phyloP scores from a whole-genome alignment of 2,113 vertebrate genomes.

The Malurus cyaneus region DNA sequence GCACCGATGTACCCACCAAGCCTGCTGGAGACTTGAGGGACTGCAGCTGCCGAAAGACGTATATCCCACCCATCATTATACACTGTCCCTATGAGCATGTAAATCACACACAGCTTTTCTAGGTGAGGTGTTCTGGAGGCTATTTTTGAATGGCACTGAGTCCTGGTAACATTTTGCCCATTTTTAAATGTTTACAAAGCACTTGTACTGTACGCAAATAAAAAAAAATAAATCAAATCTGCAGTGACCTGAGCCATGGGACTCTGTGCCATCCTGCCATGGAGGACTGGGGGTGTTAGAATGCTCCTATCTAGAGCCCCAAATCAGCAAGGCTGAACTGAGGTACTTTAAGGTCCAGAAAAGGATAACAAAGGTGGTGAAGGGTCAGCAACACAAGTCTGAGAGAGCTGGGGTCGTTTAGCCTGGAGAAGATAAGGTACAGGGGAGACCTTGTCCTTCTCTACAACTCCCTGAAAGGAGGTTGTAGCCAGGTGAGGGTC shows the following conservation, averaged over 20 bases:
- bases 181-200: background rate
- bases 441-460: fast-evolving
- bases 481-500: background rate
- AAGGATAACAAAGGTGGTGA: background rate
- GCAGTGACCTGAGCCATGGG: fast-evolving
- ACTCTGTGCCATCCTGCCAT: background rate
- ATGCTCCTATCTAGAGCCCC: background rate
- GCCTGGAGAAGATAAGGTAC: background rate
- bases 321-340: background rate
- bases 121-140: background rate
- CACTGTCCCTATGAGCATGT: background rate
- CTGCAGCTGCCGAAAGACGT: background rate
- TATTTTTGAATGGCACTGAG: background rate
- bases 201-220: background rate
- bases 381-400: background rate
- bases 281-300: background rate
- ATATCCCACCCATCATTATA: background rate
- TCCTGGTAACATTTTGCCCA: background rate
- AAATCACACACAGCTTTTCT: background rate
- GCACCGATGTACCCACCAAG: fast-evolving
- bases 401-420: background rate
- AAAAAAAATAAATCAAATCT: background rate
- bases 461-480: background rate
- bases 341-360: background rate
- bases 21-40: background rate